Conservation (phyloP, 2,888 invertebrate genomes). For the Leptogaster cylindrica region DNA sequence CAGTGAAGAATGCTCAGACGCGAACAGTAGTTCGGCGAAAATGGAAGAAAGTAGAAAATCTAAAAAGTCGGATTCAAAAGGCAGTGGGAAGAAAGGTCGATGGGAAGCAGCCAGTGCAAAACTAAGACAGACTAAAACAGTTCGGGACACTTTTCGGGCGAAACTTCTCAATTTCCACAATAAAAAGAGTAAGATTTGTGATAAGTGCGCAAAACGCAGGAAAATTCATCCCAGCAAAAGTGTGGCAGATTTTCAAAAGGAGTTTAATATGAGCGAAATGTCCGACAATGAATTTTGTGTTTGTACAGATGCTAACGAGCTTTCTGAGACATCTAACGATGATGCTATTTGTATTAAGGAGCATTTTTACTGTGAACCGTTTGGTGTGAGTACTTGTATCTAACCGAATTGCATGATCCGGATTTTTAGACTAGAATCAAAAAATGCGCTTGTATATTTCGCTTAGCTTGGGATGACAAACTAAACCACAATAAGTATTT, state of each 20-base stretch:
- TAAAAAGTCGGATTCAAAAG: background rate
- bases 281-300: slow-evolving; percentile 53
- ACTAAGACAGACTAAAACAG: slow-evolving; percentile 53
- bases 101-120: background rate
- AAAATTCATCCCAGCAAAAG: slow-evolving; percentile 60
- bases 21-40: background rate
- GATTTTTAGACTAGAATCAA: background rate
- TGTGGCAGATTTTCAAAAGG: slow-evolving; percentile 58
- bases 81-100: background rate
- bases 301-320: slow-evolving; percentile 52
- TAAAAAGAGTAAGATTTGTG: slow-evolving; percentile 56
- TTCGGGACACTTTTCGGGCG: slow-evolving; percentile 59
- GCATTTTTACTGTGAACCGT: slow-evolving; percentile 59
- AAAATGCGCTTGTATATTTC: background rate
- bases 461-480: too few relatives aligned
- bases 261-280: slow-evolving; percentile 52
- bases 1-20: background rate
- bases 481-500: too few relatives aligned
- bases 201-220: slow-evolving; percentile 57
- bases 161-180: slow-evolving; percentile 58
- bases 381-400: slow-evolving; percentile 54
- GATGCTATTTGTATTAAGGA: slow-evolving; percentile 58
- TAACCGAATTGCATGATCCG: background rate
- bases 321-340: slow-evolving; percentile 50
- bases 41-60: background rate